A percentile compares a stretch with the other conserved stretches of the same genome.
These are phyloP conservation scores for Gadopsis marmoratus DNA, from an alignment of 2,797 vertebrate genomes.

Conservation along the genomic window DNA sequence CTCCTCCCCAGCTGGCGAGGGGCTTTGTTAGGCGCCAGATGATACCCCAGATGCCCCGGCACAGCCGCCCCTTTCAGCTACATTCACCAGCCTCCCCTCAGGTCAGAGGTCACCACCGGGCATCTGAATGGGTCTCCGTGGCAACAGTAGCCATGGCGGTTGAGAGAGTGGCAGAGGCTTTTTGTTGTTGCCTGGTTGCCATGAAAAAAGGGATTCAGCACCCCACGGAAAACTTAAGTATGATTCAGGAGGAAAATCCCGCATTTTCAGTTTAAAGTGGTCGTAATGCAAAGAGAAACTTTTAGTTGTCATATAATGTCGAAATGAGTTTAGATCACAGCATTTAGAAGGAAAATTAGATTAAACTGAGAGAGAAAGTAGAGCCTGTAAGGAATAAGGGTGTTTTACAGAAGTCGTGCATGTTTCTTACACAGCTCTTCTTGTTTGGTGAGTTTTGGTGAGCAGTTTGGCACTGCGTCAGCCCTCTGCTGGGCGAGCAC, in stretches of 20 bases:
- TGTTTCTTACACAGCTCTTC: conserved; percentile 8
- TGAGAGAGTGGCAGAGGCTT: conserved; percentile 80
- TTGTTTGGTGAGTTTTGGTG: too few relatives aligned
- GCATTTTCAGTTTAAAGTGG: neutral
- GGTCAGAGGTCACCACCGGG: conserved; percentile 84
- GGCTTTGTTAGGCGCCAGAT: conserved; percentile 83
- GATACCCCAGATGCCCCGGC: conserved; percentile 85
- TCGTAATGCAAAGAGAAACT: neutral
- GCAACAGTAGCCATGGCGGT: conserved; percentile 76
- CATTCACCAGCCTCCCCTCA: conserved; percentile 82
- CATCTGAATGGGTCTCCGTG: conserved; percentile 85
- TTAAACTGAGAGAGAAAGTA: neutral
- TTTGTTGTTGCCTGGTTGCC: conserved; percentile 64
- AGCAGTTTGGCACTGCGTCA: conserved; percentile 25
- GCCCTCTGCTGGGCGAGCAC: conserved; percentile 74
- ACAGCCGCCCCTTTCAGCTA: conserved; percentile 80
- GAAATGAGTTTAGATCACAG: neutral
- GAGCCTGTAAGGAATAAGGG: too few relatives aligned
- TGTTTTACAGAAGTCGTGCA: neutral
- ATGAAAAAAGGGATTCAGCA: conserved; percentile 38
- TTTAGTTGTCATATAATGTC: neutral
- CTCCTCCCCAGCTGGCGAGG: conserved; percentile 85
- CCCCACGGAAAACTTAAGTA: conserved; percentile 15
- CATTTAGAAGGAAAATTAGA: neutral
- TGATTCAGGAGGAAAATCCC: conserved; percentile 17